Evolutionary conservation across 2,888 invertebrate species (phyloP), one percentile per base, ranked within the genome.

Genomic region (Itoplectis maculator): DNA sequence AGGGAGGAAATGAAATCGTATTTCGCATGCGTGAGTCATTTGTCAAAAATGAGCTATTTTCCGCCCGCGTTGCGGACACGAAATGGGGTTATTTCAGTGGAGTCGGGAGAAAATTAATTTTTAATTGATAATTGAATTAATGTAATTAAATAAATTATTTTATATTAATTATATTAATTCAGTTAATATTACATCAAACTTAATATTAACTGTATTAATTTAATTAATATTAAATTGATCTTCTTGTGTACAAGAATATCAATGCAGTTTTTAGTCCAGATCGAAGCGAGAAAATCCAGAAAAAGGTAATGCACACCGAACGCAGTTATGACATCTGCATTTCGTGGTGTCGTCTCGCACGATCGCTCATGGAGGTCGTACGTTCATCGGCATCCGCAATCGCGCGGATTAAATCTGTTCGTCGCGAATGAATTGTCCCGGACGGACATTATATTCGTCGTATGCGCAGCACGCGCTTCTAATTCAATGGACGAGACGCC

Each of bases 321-420:
- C 77, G 77, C n/a, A n/a, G 13, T 77, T 68, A 51, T 73, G 77
- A 63, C 72, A 51, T 68, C 40, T 47, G 49, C 70, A 56, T 54
- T 37, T 68, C 66, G 49, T n/a, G n/a, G n/a, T n/a, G n/a, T n/a
- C 45, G 70, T 66, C 66, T 66, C 49, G 61, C 20, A 1, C 8
- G 11, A 0, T 54, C 23, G n/a, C n/a, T n/a, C 45, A 9, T 9
- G 72, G 68, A 68, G 73, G 72, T 77, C 72, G 68, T 23, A 23
- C 56, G 72, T 70, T 66, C 76, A 81, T 80, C 40, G 45, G 63
- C 54, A 56, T 61, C 35, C 13, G n/a, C 23, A 45, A 7, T 35
- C 47, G 29, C 18, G 8, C 35, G 35, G 9, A 72, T 65, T 65
- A 15, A 66, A 72, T 72, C 23, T 42, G 23, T 59, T 66, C 59